phyloP scores from a whole-genome alignment of 2,113 vertebrate species.

The Glaucidium brasilianum region DNA sequence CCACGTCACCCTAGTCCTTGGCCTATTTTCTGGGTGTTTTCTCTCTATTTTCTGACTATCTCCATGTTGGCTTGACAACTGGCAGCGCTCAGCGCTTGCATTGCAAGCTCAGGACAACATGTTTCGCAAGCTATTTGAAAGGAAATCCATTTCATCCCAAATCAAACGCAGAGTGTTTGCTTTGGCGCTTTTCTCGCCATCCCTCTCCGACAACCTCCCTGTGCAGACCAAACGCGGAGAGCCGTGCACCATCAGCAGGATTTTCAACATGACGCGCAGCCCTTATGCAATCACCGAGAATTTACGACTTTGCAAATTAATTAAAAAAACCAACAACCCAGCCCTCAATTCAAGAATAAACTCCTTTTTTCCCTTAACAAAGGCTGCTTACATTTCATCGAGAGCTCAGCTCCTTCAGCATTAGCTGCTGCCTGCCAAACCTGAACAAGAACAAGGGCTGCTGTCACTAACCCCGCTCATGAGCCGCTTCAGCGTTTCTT shows the following conservation, averaged over 20 bases:
- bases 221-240: neutral
- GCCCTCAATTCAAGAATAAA: constrained; percentile 29
- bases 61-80: neutral
- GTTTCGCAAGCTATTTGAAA: constrained; percentile 37
- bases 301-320: constrained; percentile 34
- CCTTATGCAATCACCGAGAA: constrained; percentile 13
- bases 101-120: neutral
- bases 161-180: constrained; percentile 46
- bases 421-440: neutral
- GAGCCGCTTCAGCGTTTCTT: neutral
- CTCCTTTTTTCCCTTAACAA: neutral
- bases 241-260: constrained; percentile 37
- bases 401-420: neutral
- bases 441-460: neutral
- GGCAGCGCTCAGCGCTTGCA: neutral
- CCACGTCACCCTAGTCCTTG: accelerated
- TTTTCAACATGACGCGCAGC: constrained; percentile 8
- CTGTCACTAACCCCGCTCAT: neutral
- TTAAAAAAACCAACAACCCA: constrained; percentile 8
- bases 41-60: neutral
- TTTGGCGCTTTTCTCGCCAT: neutral
- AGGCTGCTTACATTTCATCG: neutral
- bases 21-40: neutral
- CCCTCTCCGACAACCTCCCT: neutral
- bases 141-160: constrained; percentile 35